A percentile compares a stretch with the other conserved stretches of the same genome.
Evolutionary conservation across 2,888 invertebrate species (phyloP).

Genomic region (Megaustenia siamemsis): DNA sequence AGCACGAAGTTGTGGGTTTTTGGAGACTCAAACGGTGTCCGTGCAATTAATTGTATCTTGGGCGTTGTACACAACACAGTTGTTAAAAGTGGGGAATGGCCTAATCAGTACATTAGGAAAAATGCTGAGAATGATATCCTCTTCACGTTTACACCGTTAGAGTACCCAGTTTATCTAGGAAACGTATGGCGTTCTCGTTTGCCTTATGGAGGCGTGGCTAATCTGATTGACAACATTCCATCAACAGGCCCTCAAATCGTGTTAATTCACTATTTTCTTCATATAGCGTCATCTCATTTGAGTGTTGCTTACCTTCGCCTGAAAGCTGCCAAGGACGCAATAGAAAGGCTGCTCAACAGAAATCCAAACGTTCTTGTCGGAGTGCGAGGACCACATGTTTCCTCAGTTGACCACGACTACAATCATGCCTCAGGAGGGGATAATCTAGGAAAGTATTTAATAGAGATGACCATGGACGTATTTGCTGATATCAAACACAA

Average conservation of each 20-base stretch:
- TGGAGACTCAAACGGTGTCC: slow-evolving; percentile 48
- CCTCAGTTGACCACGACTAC: background rate
- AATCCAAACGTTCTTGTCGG: slow-evolving; percentile 36
- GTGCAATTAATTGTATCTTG: background rate
- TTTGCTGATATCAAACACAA: slow-evolving; percentile 26
- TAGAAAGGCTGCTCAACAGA: slow-evolving; percentile 14
- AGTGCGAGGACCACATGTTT: slow-evolving; percentile 40
- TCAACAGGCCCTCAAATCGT: slow-evolving; percentile 27
- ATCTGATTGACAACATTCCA: slow-evolving; percentile 28
- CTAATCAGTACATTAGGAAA: background rate
- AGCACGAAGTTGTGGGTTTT: slow-evolving; percentile 30
- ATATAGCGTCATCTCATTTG: slow-evolving; percentile 21
- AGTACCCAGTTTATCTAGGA: slow-evolving; percentile 24
- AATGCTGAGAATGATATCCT: background rate
- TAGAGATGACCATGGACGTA: slow-evolving; percentile 10
- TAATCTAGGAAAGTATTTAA: background rate
- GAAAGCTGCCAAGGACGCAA: background rate
- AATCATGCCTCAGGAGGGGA: slow-evolving; percentile 48
- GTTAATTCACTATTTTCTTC: slow-evolving; percentile 41
- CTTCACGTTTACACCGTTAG: slow-evolving; percentile 23
- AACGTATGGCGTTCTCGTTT: background rate
- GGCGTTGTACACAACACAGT: background rate
- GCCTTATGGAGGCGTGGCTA: slow-evolving; percentile 30
- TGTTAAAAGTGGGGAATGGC: background rate
- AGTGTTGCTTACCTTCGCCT: slow-evolving; percentile 11